Base-by-base conservation (phyloP, 2,888 invertebrate species). In the Prosapia bicincta region DNA sequence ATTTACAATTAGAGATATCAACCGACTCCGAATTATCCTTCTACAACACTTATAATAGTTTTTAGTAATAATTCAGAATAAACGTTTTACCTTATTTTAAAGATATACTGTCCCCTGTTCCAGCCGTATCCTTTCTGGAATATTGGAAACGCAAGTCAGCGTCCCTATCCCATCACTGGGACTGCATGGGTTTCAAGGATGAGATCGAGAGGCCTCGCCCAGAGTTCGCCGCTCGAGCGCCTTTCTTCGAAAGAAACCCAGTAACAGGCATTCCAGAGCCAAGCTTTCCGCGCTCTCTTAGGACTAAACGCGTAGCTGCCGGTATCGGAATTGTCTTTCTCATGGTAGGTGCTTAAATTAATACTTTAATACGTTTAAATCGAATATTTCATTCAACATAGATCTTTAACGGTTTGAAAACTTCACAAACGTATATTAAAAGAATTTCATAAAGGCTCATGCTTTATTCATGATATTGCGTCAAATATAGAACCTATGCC, bases 91-190 rank as follows among this genome's bases (percentile, higher is more conserved):
- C n/a, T n/a, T n/a, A n/a, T n/a, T n/a, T n/a, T n/a, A n/a, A n/a
- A n/a, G n/a, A n/a, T n/a, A n/a, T n/a, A n/a, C n/a, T n/a, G n/a
- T n/a, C n/a, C 3, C 26, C 10, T 54, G 5, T 81, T 82, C 9
- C 82, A 88, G 88, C 88, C 72, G 88, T 88, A 54, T 85, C 88
- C 66, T 88, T 88, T 81, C 83, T 88, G 77, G 88, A 88, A 79
- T 88, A 88, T 81, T 88, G 88, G 88, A 88, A 88, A 80, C 83
- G 88, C 68, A 88, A 88, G 80, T 87, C 86, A 73, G 87, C 87
- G 20, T 86, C 86, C 72, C 82, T 88, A 30, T 86, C 88, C 25
- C 87, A 88, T 81, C 87, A 88, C 80, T 88, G 88, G 88, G 88
- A 88, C 82, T 87, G 87, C 77, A 83, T 86, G 81, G 88, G 87